Percentiles rank a stretch among this genome's conserved stretches.
Evolutionary conservation across 2,797 vertebrate species (phyloP).

Genomic region (Lepilemur ruficaudatus): DNA sequence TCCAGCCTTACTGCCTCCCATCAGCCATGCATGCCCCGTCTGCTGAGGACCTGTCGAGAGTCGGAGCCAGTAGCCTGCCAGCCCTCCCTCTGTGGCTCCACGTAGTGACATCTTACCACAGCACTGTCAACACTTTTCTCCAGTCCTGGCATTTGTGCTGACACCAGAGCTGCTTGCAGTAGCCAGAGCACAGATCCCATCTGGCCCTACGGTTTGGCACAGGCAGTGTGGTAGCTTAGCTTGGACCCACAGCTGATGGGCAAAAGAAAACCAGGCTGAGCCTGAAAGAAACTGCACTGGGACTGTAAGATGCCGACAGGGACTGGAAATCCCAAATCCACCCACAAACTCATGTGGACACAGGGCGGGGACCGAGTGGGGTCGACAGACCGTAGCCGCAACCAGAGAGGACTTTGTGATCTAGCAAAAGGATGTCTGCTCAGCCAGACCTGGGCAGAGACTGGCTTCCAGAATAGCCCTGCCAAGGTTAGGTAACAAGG

Average conservation of each 20-base stretch:
- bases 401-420: background rate
- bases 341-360: background rate
- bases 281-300: background rate
- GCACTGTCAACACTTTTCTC: accelerated
- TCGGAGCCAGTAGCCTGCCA: background rate
- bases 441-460: background rate
- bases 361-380: background rate
- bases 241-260: background rate
- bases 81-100: background rate
- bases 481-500: background rate
- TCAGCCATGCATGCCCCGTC: background rate
- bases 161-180: background rate
- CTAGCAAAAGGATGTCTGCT: background rate
- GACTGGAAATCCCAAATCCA: background rate
- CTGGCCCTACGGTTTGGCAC: background rate
- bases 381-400: background rate
- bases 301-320: background rate
- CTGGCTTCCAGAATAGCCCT: background rate
- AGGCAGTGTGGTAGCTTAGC: background rate
- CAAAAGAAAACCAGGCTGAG: background rate
- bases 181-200: background rate
- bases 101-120: background rate
- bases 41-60: background rate
- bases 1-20: background rate
- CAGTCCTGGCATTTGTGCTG: background rate